Base-by-base conservation (phyloP, 2,797 vertebrate species). In the Toxotes lorentzi region DNA sequence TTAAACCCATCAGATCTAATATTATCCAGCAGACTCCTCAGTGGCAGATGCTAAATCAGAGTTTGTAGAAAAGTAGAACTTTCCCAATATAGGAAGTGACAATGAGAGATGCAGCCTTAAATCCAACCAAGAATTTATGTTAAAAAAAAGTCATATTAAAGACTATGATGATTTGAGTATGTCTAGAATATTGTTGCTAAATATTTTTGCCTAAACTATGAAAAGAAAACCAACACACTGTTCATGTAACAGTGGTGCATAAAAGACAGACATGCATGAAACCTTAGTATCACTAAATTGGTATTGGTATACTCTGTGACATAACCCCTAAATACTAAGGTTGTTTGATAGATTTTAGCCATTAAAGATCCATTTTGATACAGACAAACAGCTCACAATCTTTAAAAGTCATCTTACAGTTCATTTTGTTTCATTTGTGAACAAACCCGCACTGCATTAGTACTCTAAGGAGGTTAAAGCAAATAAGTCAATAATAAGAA, bases 1-100 rank as follows among this genome's bases (percentile, higher is more conserved):
- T 91, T 90, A 93, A 89, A 89, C 77, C 80, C 85, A 79, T 89
- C 86, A 78, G 23, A 82, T 91, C 85, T 88, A 83, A 89, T 82
- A 87, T 85, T 85, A 91, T 70, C 86, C 87, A 73, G 73, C 84
- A 88, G 80, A 80, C 85, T 90, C 90, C 82, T 83, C 70, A 7
- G 87, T 78, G 88, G 83, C 89, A 87, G 73, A 86, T 45, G 70
- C 84, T 86, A 87, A 85, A 92, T 86, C 84, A 77, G 85, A 90
- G 85, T 88, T 86, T 86, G 78, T 34, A 21, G 78, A 66, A 86
- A 91, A 89, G 83, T 88, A 82, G 86, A 88, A 84, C 86, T 89
- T 88, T 83, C 72, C 72, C 13, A n/a, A 78, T 75, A 76, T 78
- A 83, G 80, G 70, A 48, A 61, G 68, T 21, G 61, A 76, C 73